phyloP scores from a whole-genome alignment of 2,888 invertebrate genomes.

The Xiphydria camelus region DNA sequence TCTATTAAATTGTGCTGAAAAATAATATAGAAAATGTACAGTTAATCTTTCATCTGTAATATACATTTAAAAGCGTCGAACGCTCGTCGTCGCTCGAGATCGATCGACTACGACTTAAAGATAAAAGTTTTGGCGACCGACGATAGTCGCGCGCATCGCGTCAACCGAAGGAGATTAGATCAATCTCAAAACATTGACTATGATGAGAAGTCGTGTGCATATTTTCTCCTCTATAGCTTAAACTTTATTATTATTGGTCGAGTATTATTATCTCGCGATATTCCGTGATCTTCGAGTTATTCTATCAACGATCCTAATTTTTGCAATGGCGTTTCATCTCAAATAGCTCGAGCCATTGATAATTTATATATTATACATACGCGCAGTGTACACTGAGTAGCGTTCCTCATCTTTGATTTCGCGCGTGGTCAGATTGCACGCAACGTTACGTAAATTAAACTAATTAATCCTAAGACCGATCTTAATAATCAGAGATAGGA shows the following conservation, averaged over 20 bases:
- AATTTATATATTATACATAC: no score
- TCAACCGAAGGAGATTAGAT: no score
- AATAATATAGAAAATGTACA: constrained; percentile 29
- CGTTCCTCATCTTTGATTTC: no score
- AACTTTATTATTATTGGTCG: constrained; percentile 27
- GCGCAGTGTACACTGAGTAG: no score
- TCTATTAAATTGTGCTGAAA: constrained; percentile 43
- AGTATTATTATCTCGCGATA: constrained; percentile 21
- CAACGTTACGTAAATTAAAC: constrained; percentile 50
- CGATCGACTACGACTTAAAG: neutral
- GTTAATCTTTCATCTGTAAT: constrained; percentile 4
- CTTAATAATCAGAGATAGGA: neutral
- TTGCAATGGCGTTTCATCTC: no score
- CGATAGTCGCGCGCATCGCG: no score
- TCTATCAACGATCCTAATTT: no score
- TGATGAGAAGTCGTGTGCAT: constrained; percentile 3
- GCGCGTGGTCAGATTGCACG: constrained; percentile 39
- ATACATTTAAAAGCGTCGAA: constrained; percentile 9
- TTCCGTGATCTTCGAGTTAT: no score
- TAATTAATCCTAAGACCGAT: constrained; percentile 41
- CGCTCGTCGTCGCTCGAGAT: neutral
- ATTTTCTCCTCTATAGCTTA: constrained; percentile 10
- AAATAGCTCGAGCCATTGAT: no score
- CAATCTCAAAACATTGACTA: no score
- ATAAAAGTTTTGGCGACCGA: no score